Base-by-base conservation (phyloP, 2,888 invertebrate species). In the Alentia gelatinosa region DNA sequence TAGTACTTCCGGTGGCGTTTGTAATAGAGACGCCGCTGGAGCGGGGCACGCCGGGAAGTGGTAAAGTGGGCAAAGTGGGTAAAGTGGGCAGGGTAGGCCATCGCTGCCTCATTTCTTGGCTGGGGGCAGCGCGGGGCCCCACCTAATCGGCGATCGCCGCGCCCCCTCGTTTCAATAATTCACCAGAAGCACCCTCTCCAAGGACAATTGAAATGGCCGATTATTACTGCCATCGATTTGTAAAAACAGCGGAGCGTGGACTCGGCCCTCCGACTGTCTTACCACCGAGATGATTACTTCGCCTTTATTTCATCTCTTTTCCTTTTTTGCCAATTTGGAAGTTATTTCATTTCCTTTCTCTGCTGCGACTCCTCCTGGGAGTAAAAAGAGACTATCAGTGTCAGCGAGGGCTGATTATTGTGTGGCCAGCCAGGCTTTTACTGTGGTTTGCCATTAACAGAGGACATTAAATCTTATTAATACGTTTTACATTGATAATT, bases 141-240 rank as follows among this genome's bases (percentile, higher is more conserved):
- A 5, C 33, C 74, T 74, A 74, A 74, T 74, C 74, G 74, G 30
- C 74, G 7, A 26, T 74, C 30, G 74, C 74, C 74, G 3, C 12
- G 15, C 74, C 33, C 30, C 12, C 15, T 26, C 30, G 19, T 33
- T 15, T 79, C 79, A 12, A 79, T 79, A 79, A 79, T 39, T 79
- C 79, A 79, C 39, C 79, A 9, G 39, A n/a, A 15, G 1, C 79
- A 35, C 79, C 79, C n/a, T 12, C 37, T 79, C 79, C 79, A 23
- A 39, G 35, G 79, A 79, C 79, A 79, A 79, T 79, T 79, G 37
- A 79, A 79, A 35, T 39, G 39, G 79, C 79, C 79, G 79, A 79
- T 79, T 79, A 79, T 79, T 79, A 39, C 79, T 35, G 15, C 26
- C 74, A 74, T 74, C 74, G 74, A 74, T 74, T 74, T 74, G 74